Percentiles rank a stretch among this genome's conserved stretches.
These are phyloP conservation scores for Arothron firmamentum DNA, from an alignment of 2,113 vertebrate genomes.

Conservation along the genomic window DNA sequence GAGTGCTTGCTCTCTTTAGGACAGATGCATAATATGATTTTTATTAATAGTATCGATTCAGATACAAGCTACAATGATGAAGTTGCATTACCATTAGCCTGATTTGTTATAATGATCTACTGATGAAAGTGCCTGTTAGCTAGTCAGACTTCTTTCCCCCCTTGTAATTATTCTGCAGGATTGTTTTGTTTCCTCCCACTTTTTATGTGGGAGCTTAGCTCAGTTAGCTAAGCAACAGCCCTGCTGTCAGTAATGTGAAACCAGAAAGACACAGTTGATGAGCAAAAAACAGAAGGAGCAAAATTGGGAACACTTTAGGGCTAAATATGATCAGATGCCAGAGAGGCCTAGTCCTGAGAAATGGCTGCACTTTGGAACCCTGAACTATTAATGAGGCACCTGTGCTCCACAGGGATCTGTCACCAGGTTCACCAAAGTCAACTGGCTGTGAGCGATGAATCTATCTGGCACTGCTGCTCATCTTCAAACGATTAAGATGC, in stretches of 20 bases:
- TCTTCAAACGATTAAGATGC: constrained; percentile 57
- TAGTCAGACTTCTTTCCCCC: not conserved
- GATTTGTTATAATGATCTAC: not conserved
- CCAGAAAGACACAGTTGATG: constrained; percentile 35
- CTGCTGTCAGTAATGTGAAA: constrained; percentile 14
- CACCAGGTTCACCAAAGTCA: constrained; percentile 47
- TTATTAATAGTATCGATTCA: too few relatives aligned
- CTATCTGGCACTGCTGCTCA: constrained; percentile 44
- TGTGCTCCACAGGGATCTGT: constrained; percentile 44
- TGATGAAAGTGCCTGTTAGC: constrained; percentile 12
- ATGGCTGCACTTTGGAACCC: constrained; percentile 44
- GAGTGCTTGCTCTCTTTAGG: too few relatives aligned
- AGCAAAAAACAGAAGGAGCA: constrained; percentile 15
- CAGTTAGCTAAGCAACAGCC: constrained; percentile 22
- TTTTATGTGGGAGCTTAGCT: constrained; percentile 4
- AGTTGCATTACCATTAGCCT: too few relatives aligned
- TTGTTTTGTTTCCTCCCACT: constrained; percentile 10
- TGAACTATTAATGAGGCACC: constrained; percentile 65
- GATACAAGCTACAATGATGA: too few relatives aligned
- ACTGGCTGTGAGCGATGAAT: constrained; percentile 57
- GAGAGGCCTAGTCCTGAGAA: constrained; percentile 54
- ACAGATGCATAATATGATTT: too few relatives aligned
- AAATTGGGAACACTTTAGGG: not conserved
- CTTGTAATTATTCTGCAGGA: not conserved
- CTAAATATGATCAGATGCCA: constrained; percentile 65